These are phyloP conservation scores for Syngnathus floridae DNA, from an alignment of 2,113 vertebrate species.

Conservation along the genomic window DNA sequence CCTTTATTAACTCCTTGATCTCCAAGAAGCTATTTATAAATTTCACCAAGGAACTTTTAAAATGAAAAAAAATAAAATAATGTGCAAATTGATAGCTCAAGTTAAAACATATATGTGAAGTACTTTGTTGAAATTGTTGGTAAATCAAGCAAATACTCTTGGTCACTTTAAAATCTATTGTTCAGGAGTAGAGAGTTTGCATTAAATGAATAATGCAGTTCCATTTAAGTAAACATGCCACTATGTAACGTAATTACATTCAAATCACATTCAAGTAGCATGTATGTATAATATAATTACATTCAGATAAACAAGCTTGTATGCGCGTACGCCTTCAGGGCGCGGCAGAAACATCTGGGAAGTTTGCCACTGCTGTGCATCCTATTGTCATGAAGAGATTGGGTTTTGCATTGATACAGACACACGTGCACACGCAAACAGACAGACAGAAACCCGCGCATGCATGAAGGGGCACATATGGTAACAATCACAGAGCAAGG, in stretches of 20 bases:
- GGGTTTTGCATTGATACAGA: slow-evolving; percentile 37
- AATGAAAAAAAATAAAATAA: not conserved
- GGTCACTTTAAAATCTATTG: slow-evolving; percentile 2
- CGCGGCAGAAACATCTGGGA: slow-evolving; percentile 46
- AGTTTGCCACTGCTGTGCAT: slow-evolving; percentile 39
- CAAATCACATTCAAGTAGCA: slow-evolving; percentile 36
- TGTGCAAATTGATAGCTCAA: not conserved
- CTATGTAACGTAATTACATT: slow-evolving; percentile 46
- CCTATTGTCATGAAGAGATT: slow-evolving; percentile 44
- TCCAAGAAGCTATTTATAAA: not conserved
- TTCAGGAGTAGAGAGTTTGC: not conserved
- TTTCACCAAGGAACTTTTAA: not conserved
- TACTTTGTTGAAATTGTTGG: not conserved
- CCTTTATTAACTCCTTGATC: slow-evolving; percentile 3
- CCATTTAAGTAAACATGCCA: slow-evolving; percentile 39
- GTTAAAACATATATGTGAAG: not conserved
- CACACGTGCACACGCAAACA: slow-evolving; percentile 3
- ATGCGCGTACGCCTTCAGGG: slow-evolving; percentile 42
- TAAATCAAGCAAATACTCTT: slow-evolving; percentile 13
- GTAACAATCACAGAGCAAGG: slow-evolving; percentile 14
- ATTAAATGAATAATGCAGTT: slow-evolving; percentile 46
- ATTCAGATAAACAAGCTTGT: slow-evolving; percentile 50
- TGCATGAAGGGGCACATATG: slow-evolving; percentile 11
- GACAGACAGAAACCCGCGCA: not conserved
- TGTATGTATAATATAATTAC: slow-evolving; percentile 57